phyloP scores from a whole-genome alignment of 2,113 vertebrate species.

The Melierax canorus region DNA sequence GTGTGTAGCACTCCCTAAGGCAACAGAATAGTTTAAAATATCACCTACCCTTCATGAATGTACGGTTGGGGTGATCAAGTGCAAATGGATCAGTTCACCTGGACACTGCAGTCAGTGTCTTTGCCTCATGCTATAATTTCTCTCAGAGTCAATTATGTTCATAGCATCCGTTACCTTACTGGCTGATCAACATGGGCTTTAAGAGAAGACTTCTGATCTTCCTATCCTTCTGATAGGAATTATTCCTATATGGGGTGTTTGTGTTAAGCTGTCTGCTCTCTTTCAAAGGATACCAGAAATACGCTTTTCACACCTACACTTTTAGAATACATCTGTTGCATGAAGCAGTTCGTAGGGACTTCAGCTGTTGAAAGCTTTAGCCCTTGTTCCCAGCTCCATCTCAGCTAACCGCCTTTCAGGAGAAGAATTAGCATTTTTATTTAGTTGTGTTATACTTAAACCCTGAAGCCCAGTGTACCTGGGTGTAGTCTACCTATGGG shows the following conservation, averaged over 20 bases:
- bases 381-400: not conserved
- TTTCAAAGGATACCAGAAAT: conserved; percentile 11
- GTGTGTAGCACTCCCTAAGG: not conserved
- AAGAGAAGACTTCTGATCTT: not conserved
- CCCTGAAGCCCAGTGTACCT: not conserved
- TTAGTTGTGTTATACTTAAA: not conserved
- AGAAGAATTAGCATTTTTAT: not conserved
- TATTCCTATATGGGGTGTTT: not conserved
- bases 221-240: no score
- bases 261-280: not conserved
- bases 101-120: not conserved
- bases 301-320: conserved; percentile 1
- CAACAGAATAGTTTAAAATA: not conserved
- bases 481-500: not conserved
- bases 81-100: not conserved
- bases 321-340: conserved; percentile 39
- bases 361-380: not conserved
- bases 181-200: not conserved
- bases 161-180: not conserved
- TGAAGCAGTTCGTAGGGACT: not conserved
- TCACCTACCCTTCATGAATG: not conserved
- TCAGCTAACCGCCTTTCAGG: not conserved
- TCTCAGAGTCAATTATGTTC: not conserved
- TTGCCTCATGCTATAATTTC: not conserved
- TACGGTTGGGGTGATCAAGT: not conserved